Evolutionary conservation across 2,113 vertebrate genomes (phyloP).

Genomic region (Microcebus tavaratra): DNA sequence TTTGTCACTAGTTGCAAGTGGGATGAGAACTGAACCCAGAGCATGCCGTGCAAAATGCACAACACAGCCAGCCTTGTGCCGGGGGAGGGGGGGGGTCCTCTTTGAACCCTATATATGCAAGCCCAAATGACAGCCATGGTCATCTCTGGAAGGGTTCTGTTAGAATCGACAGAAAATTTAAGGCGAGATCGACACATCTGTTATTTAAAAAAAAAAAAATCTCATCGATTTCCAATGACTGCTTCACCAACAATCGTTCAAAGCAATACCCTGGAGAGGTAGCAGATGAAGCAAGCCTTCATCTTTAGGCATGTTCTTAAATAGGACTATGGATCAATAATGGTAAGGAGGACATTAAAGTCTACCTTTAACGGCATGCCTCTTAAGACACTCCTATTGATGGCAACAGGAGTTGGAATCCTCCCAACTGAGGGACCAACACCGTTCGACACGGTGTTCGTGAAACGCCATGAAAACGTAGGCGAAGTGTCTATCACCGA

Average conservation of each 20-base stretch:
- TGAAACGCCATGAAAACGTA: slow-evolving; percentile 47
- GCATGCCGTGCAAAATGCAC: slow-evolving; percentile 85
- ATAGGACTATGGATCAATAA: slow-evolving; percentile 28
- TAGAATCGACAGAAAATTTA: slow-evolving; percentile 69
- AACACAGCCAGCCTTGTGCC: slow-evolving; percentile 85
- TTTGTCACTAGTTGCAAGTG: slow-evolving; percentile 68
- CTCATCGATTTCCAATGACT: slow-evolving; percentile 31
- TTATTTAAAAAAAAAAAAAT: slow-evolving; percentile 26
- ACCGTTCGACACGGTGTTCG: neutral
- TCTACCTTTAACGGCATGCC: slow-evolving; percentile 3
- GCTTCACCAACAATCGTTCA: neutral
- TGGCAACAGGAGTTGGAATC: slow-evolving; percentile 34
- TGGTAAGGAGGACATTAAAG: neutral
- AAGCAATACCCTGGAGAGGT: slow-evolving; percentile 22
- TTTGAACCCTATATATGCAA: slow-evolving; percentile 72
- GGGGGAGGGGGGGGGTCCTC: slow-evolving; percentile 83
- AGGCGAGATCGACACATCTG: slow-evolving; percentile 10
- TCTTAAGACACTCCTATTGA: slow-evolving; percentile 24
- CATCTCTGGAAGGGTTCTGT: slow-evolving; percentile 9
- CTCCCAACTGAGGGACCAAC: neutral
- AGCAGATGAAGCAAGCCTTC: slow-evolving; percentile 1
- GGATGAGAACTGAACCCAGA: slow-evolving; percentile 64
- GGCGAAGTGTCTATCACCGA: slow-evolving; percentile 10
- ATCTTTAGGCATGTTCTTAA: neutral
- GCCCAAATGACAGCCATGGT: slow-evolving; percentile 39